These are phyloP conservation scores for Phyllostomus hastatus DNA, from an alignment of 2,113 vertebrate genomes.

Conservation along the genomic window DNA sequence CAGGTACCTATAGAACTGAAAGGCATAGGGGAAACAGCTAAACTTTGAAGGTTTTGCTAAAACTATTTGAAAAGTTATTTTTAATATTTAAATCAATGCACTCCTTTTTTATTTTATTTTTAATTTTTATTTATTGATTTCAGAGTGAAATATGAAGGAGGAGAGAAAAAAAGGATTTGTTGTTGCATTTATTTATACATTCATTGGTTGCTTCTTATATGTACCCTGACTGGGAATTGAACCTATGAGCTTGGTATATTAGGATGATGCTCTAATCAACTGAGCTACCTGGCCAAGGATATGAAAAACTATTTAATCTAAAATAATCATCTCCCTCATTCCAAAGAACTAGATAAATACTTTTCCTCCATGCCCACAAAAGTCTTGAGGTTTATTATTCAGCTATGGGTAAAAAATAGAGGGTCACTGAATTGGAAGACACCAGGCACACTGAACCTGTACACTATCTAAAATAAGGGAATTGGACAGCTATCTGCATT, in stretches of 20 bases:
- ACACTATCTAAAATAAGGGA: background rate
- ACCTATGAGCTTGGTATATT: too few relatives aligned
- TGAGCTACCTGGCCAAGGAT: too few relatives aligned
- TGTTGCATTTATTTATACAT: too few relatives aligned
- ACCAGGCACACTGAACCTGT: background rate
- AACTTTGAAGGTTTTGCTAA: background rate
- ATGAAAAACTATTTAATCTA: background rate
- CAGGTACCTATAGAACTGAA: background rate
- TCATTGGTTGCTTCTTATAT: too few relatives aligned
- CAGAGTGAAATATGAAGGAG: too few relatives aligned
- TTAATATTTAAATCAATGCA: too few relatives aligned
- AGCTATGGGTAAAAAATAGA: background rate
- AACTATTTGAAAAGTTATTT: background rate
- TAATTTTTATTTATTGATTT: too few relatives aligned
- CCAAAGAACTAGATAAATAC: background rate
- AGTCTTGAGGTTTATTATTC: background rate
- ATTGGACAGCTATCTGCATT: background rate
- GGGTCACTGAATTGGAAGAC: background rate
- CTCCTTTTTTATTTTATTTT: too few relatives aligned
- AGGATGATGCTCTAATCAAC: too few relatives aligned
- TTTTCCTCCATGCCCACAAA: background rate
- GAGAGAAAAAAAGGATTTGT: too few relatives aligned
- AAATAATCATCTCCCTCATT: background rate
- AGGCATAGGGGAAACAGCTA: background rate
- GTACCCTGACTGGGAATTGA: too few relatives aligned